These are phyloP conservation scores for Heteropelma amictum DNA, from an alignment of 2,888 invertebrate genomes.

Conservation along the genomic window DNA sequence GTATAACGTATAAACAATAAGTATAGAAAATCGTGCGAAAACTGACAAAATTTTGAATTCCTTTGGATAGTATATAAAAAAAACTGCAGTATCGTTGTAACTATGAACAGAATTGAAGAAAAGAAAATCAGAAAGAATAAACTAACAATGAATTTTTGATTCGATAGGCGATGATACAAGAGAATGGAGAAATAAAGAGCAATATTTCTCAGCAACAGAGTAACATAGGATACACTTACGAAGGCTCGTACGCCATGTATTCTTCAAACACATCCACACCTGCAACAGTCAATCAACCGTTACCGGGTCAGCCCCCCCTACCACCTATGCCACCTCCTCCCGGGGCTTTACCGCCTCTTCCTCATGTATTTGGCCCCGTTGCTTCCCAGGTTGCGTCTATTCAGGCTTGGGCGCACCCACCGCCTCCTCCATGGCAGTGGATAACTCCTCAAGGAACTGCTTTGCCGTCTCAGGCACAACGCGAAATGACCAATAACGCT, in stretches of 20 bases:
- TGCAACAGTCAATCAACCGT: conserved; percentile 69
- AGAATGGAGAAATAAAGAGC: conserved; percentile 67
- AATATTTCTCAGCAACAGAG: conserved; percentile 60
- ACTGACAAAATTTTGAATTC: too few relatives aligned
- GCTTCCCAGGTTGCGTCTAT: conserved; percentile 72
- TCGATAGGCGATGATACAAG: conserved; percentile 63
- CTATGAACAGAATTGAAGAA: not conserved
- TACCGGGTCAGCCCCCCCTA: conserved; percentile 75
- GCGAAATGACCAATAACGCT: conserved; percentile 63
- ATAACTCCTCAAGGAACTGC: conserved; percentile 72
- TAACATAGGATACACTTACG: conserved; percentile 66
- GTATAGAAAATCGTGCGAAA: too few relatives aligned
- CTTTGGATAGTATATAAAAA: too few relatives aligned
- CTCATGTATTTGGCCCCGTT: conserved; percentile 70
- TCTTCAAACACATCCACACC: conserved; percentile 64
- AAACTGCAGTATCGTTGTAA: not conserved
- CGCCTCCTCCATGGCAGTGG: conserved; percentile 73
- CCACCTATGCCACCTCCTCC: conserved; percentile 76
- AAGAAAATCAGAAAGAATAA: not conserved
- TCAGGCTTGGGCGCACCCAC: conserved; percentile 70
- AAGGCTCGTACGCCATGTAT: conserved; percentile 68
- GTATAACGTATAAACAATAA: too few relatives aligned
- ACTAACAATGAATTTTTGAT: conserved; percentile 1
- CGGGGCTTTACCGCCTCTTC: conserved; percentile 70
- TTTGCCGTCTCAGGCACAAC: conserved; percentile 66